Base-by-base conservation (phyloP, 2,888 invertebrate species). In the Stegophylla sp. region DNA sequence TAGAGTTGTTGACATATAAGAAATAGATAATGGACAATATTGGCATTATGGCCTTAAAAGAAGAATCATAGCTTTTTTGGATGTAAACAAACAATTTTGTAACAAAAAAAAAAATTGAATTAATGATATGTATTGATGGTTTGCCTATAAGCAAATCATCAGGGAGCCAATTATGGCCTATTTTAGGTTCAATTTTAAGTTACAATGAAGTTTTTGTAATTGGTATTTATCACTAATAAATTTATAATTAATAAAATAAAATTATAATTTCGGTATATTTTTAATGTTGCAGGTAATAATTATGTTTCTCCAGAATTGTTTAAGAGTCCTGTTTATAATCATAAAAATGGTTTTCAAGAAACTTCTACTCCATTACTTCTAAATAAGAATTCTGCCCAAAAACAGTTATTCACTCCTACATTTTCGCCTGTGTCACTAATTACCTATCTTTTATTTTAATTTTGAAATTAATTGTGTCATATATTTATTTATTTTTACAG, bases 331-430 rank as follows among this genome's bases (percentile, higher is more conserved):
- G 20, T 10, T 53, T 53, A 53, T 53, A n/a, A 53, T 53, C n/a
- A 53, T 10, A 9, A 53, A 10, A 53, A 53, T 53, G 20, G 10
- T 53, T n/a, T 2, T 53, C 53, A 0, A 53, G 20, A 53, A 53
- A n/a, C 53, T n/a, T 53, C 53, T n/a, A 53, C 53, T 53, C 53
- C 53, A 20, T 20, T n/a, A 53, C n/a, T n/a, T n/a, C 53, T 53
- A 53, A 53, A 53, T 53, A 20, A 53, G 20, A 53, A 53, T n/a
- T n/a, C 53, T 0, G 7, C n/a, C n/a, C n/a, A n/a, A 9, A 17
- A 10, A 51, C 17, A 13, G 20, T 20, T 53, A 10, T 53, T 53
- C 53, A 15, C 53, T n/a, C 53, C 53, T n/a, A 17, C 53, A 53
- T 3, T 53, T n/a, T 53, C 53, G n/a, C 53, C 53, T 53, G 17